Conservation (phyloP, 2,113 vertebrate species). For the Dipodomys stephensi region DNA sequence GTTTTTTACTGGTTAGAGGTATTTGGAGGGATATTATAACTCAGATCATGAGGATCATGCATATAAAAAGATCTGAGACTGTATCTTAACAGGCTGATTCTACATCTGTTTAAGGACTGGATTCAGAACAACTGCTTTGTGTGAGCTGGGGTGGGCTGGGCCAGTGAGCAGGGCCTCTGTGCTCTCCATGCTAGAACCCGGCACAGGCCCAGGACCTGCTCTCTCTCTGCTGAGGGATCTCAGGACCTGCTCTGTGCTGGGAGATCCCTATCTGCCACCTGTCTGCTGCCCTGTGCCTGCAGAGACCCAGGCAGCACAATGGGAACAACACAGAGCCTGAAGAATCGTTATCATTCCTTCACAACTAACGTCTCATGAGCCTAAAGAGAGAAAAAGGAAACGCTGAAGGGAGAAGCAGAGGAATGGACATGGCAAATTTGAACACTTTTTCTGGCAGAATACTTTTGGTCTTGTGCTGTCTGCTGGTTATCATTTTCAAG, state of each 20-base stretch:
- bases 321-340: background rate
- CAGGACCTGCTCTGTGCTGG: background rate
- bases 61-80: background rate
- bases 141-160: too few relatives aligned
- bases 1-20: background rate
- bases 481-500: background rate
- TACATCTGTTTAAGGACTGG: background rate
- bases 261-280: too few relatives aligned
- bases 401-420: background rate
- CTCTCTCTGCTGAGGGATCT: background rate
- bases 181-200: too few relatives aligned
- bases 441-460: background rate
- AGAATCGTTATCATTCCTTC: background rate
- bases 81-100: background rate
- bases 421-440: background rate
- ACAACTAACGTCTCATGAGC: background rate
- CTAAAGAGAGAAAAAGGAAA: background rate
- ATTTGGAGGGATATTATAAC: background rate
- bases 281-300: background rate
- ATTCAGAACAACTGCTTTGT: background rate
- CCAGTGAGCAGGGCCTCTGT: too few relatives aligned
- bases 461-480: background rate
- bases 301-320: accelerated
- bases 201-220: background rate
- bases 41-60: background rate